Conservation (phyloP, 53 echinoderm and acorn worm species). For the Antedon mediterranea region DNA sequence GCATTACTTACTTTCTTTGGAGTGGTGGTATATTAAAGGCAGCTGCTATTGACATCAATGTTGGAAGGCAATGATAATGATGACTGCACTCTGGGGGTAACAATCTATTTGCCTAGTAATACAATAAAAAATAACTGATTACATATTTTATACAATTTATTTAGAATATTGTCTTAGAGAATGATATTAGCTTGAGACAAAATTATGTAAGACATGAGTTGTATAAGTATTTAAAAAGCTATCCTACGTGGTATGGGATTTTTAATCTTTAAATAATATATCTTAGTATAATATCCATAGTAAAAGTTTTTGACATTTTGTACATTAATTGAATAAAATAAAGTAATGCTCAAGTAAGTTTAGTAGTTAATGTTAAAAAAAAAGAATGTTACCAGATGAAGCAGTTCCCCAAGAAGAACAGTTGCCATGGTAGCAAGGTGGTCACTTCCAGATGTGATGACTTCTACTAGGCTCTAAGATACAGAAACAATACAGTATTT, state of each 20-base stretch:
- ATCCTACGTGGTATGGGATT: too few species aligned
- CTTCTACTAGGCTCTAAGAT: slow-evolving; percentile 80
- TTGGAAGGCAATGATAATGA: slow-evolving; percentile 88
- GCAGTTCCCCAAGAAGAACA: slow-evolving; percentile 65
- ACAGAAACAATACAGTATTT: not conserved
- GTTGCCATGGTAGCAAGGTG: slow-evolving; percentile 79
- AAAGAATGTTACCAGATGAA: slow-evolving; percentile 43
- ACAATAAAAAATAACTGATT: not conserved
- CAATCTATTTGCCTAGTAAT: slow-evolving; percentile 54
- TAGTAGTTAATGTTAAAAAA: not conserved
- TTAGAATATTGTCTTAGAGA: too few species aligned
- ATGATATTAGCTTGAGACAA: too few species aligned
- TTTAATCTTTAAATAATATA: too few species aligned
- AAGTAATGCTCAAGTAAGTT: too few species aligned
- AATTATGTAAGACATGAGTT: too few species aligned
- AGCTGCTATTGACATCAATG: slow-evolving; percentile 85
- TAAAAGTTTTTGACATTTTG: too few species aligned
- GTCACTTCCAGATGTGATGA: slow-evolving; percentile 61
- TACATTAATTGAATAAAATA: too few species aligned
- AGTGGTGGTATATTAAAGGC: slow-evolving; percentile 69
- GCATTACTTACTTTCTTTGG: slow-evolving; percentile 88
- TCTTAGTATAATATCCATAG: too few species aligned
- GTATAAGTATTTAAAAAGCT: too few species aligned
- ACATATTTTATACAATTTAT: too few species aligned
- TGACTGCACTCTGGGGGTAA: slow-evolving; percentile 85